These are phyloP conservation scores for Schlechtendalia chinensis DNA, from an alignment of 1,140 invertebrate genomes.

Conservation along the genomic window DNA sequence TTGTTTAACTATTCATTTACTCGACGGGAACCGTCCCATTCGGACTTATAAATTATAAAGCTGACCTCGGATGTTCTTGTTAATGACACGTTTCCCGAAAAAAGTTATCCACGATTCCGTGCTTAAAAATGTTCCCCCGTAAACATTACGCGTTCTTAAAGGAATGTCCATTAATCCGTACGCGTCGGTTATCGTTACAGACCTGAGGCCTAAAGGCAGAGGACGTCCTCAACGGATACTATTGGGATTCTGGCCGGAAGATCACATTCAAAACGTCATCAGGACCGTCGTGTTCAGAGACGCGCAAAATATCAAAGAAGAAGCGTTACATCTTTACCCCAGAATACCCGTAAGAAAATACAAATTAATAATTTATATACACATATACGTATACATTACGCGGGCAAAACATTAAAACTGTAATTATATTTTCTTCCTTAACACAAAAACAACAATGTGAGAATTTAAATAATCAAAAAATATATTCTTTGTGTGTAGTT, in stretches of 20 bases:
- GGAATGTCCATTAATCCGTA: no score
- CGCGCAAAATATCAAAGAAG: constrained; percentile 72
- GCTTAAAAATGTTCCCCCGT: no score
- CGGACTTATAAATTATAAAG: not conserved
- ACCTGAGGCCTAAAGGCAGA: constrained; percentile 83
- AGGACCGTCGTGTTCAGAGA: constrained; percentile 87
- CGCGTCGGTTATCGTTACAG: constrained; percentile 56
- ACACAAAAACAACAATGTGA: no score
- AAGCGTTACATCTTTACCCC: constrained; percentile 63
- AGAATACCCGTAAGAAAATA: constrained; percentile 58
- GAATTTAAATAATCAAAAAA: no score
- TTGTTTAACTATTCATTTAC: constrained; percentile 17
- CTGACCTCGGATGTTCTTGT: not conserved
- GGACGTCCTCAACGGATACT: constrained; percentile 85
- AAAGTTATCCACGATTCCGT: no score
- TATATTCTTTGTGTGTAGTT: not conserved
- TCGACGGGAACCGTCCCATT: not conserved
- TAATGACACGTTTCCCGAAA: not conserved
- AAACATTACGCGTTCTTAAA: no score
- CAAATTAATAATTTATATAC: not conserved
- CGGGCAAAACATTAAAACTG: no score
- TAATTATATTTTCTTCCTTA: no score
- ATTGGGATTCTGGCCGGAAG: constrained; percentile 86
- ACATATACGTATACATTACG: no score
- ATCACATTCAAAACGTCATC: constrained; percentile 86